Conservation (phyloP, 2,113 vertebrate genomes). For the Neofelis nebulosa region DNA sequence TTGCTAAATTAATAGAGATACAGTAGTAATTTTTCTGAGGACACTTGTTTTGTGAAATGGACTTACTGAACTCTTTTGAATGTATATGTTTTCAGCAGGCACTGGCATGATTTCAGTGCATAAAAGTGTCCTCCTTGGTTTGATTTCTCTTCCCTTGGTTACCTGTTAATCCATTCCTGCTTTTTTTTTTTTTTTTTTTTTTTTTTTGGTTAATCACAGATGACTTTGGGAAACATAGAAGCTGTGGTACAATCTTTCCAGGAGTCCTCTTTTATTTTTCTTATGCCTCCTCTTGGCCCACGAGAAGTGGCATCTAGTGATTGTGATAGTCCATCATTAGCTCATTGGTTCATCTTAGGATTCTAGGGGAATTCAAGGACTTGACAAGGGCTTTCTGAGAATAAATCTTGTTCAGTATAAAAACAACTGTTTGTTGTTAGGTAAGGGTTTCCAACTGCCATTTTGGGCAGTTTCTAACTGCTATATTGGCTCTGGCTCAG, state of each 20-base stretch:
- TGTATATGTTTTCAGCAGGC: background rate
- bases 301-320: background rate
- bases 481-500: background rate
- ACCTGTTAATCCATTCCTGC: background rate
- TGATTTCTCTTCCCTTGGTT: background rate
- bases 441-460: background rate
- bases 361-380: background rate
- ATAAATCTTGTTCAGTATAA: background rate
- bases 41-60: conserved; percentile 28
- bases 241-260: background rate
- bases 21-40: background rate
- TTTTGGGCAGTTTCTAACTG: too few relatives aligned
- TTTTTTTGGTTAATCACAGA: background rate
- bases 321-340: background rate
- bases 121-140: background rate
- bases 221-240: background rate
- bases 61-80: background rate
- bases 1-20: conserved; percentile 8
- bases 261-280: background rate
- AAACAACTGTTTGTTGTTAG: background rate
- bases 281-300: background rate
- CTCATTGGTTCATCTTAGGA: background rate
- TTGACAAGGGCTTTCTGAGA: background rate
- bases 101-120: background rate
- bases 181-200: background rate